phyloP scores from a whole-genome alignment of 2,797 vertebrate species.

The Danionella dracula region DNA sequence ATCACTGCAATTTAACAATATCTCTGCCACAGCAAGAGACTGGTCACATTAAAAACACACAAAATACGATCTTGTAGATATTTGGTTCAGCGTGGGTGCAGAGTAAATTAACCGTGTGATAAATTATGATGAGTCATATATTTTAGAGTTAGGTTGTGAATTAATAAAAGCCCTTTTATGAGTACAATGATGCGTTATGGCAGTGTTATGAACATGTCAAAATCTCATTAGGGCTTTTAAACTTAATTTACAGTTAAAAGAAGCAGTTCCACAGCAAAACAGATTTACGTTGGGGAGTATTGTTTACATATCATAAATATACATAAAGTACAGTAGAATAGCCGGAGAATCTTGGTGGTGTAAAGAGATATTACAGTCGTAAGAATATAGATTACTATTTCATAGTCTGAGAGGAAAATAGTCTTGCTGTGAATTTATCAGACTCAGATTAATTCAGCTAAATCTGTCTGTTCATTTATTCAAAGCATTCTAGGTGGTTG shows the following conservation, averaged over 20 bases:
- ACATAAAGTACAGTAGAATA: too few relatives aligned
- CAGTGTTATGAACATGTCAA: background rate
- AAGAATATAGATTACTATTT: too few relatives aligned
- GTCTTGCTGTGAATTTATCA: too few relatives aligned
- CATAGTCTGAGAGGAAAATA: too few relatives aligned
- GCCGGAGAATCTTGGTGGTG: too few relatives aligned
- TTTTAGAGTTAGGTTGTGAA: conserved; percentile 13
- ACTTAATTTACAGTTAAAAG: background rate
- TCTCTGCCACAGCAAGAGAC: conserved; percentile 3
- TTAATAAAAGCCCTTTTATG: conserved; percentile 12
- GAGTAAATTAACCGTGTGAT: conserved; percentile 2
- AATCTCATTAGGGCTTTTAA: background rate
- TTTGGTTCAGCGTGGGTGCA: background rate
- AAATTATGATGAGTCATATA: conserved; percentile 10
- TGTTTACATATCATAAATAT: too few relatives aligned
- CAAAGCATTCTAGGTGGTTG: too few relatives aligned
- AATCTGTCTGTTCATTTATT: too few relatives aligned
- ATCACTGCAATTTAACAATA: background rate
- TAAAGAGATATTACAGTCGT: too few relatives aligned
- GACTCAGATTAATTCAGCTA: too few relatives aligned
- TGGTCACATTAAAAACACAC: background rate
- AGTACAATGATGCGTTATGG: conserved; percentile 1
- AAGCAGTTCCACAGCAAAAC: background rate
- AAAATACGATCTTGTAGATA: background rate
- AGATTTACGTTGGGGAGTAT: background rate